Evolutionary conservation across 2,888 invertebrate species (phyloP).

Genomic region (Drosophila putrida): DNA sequence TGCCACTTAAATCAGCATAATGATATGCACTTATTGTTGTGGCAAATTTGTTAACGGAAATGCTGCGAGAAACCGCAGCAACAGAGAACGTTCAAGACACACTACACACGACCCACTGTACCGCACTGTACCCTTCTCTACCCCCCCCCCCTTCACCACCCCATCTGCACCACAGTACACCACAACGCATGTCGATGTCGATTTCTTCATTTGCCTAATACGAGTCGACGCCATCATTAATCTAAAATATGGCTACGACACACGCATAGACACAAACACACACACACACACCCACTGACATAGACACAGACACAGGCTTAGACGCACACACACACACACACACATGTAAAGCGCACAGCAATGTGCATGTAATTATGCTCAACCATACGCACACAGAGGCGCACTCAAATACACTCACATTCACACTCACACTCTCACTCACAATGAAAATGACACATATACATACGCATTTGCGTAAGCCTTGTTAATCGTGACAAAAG

Average conservation of each 20-base stretch:
- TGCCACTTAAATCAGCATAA: constrained; percentile 80
- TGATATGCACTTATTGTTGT: constrained; percentile 80
- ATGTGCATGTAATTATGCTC: constrained; percentile 67
- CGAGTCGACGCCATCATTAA: constrained; percentile 77
- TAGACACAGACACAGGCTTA: constrained; percentile 51
- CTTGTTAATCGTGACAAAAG: constrained; percentile 82
- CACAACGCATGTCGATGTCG: constrained; percentile 70
- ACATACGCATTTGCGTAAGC: constrained; percentile 74
- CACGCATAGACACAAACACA: constrained; percentile 58
- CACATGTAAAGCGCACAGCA: constrained; percentile 32
- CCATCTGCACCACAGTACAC: constrained; percentile 2
- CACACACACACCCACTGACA: constrained; percentile 4
- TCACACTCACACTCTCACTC: constrained; percentile 8
- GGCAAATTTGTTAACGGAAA: constrained; percentile 79
- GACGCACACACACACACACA: constrained; percentile 48
- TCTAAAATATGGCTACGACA: constrained; percentile 78
- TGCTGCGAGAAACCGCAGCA: constrained; percentile 69
- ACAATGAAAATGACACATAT: not conserved
- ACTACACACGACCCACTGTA: constrained; percentile 4
- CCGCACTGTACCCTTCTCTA: not conserved
- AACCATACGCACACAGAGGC: constrained; percentile 46
- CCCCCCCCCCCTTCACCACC: not conserved
- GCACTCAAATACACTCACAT: constrained; percentile 16
- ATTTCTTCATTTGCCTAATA: constrained; percentile 81
- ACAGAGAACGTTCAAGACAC: constrained; percentile 35